phyloP scores from a whole-genome alignment of 2,113 vertebrate species.

The Chlorodrepanis virens region DNA sequence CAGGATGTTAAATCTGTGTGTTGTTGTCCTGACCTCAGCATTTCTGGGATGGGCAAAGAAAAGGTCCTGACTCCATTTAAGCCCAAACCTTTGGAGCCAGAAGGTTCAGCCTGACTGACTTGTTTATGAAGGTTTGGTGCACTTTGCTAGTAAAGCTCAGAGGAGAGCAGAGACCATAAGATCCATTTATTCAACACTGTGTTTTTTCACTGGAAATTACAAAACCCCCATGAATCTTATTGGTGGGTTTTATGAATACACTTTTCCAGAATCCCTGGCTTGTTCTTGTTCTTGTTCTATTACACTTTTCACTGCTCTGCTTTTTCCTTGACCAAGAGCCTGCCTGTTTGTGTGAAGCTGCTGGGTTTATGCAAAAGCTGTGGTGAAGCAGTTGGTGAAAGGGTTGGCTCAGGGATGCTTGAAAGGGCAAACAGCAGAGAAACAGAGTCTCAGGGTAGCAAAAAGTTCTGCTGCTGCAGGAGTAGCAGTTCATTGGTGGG shows the following conservation, averaged over 20 bases:
- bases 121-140: background rate
- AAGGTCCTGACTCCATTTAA: background rate
- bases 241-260: background rate
- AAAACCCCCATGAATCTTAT: background rate
- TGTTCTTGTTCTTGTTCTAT: background rate
- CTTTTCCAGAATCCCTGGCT: background rate
- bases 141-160: background rate
- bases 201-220: background rate
- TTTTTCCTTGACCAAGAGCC: background rate
- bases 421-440: background rate
- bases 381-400: background rate
- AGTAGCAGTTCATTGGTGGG: background rate
- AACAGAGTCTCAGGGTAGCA: background rate
- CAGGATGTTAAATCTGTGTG: background rate
- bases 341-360: background rate
- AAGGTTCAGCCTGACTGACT: background rate
- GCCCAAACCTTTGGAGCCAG: background rate
- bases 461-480: background rate
- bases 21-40: background rate
- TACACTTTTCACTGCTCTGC: background rate
- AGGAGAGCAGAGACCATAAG: background rate
- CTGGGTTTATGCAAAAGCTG: slow-evolving; percentile 19
- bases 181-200: background rate
- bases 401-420: background rate
- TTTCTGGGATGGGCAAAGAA: background rate